Base-by-base conservation (phyloP, 2,888 invertebrate genomes). In the Scrobipalpa costella region DNA sequence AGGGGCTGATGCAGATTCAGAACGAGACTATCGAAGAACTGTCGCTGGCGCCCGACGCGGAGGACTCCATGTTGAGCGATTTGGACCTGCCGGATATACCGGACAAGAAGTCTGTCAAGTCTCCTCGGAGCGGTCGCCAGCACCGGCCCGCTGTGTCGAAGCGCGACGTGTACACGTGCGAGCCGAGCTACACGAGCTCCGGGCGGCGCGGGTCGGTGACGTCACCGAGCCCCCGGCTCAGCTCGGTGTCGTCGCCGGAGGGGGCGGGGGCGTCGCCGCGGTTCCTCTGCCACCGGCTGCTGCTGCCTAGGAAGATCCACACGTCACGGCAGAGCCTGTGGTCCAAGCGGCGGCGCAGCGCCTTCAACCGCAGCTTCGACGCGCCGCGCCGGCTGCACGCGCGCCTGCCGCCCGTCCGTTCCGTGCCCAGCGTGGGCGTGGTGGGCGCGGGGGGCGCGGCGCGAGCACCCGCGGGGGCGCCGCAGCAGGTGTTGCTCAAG, bases 121-220 rank as follows among this genome's bases (percentile, higher is more conserved):
- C 49, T 15, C 49, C 50, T 21, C 50, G 17, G 17, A 17, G 9
- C 50, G 9, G 21, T 11, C 11, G 19, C 27, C 27, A 80, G 72
- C 11, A n/a, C 27, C 27, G 80, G 72, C 11, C 33, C 17, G 80
- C 27, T 1, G 21, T 9, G 21, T 17, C 34, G 2, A 17, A 57
- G 11, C 80, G 80, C 36, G 69, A 83, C 33, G 68, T 83, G 1
- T 84, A 77, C 55, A 77, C 75, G 72, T 80, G 79, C 66, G 88
- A 89, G 49, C 83, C 80, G 49, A 81, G 81, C 47, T 86, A 82
- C 66, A 62, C 80, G 0, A 88, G 84, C 67, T 86, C 88, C 2
- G 85, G 83, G 1, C 74, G 79, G 1, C 84, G 83, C 40, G 84
- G 81, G 1, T 82, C 58, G 19, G 7, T 21, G 7, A 19, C 21